Conservation (phyloP, 2,888 invertebrate genomes). For the Notodonta ziczac region DNA sequence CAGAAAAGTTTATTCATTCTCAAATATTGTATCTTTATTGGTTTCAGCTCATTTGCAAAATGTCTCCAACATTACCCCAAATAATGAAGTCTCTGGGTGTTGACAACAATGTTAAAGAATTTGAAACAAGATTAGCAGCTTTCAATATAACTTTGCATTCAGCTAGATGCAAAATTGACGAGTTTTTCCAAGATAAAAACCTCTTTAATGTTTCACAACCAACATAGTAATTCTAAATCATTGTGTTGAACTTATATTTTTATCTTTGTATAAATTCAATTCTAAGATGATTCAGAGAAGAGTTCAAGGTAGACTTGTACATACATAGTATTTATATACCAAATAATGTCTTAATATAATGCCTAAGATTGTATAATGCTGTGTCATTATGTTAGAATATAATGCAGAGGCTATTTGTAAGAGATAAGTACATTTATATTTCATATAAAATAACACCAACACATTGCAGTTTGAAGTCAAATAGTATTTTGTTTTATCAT, state of each 20-base stretch:
- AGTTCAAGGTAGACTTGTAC: constrained; percentile 7
- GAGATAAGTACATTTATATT: constrained; percentile 16
- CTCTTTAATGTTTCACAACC: constrained; percentile 65
- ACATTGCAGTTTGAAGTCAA: constrained; percentile 26
- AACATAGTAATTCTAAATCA: constrained; percentile 19
- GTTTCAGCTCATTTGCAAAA: constrained; percentile 86
- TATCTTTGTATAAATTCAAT: not conserved
- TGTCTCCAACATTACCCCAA: constrained; percentile 86
- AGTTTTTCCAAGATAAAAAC: constrained; percentile 84
- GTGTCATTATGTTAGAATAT: constrained; percentile 35
- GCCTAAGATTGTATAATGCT: constrained; percentile 44
- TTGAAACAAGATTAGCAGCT: constrained; percentile 62
- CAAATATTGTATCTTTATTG: constrained; percentile 10
- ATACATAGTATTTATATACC: constrained; percentile 34
- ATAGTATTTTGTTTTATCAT: constrained; percentile 21
- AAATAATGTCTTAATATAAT: constrained; percentile 32
- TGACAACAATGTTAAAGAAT: constrained; percentile 65
- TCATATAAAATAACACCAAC: constrained; percentile 20
- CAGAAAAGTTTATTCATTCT: too few relatives aligned
- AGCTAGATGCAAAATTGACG: constrained; percentile 85
- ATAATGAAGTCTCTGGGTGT: constrained; percentile 77
- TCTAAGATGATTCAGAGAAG: not conserved
- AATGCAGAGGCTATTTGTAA: constrained; percentile 39
- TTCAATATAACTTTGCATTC: constrained; percentile 82
- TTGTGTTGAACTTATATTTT: constrained; percentile 1